A percentile compares a stretch with the other conserved stretches of the same genome.
Conservation (phyloP, 1,140 invertebrate genomes). For the Pachypeltis micranthus region DNA sequence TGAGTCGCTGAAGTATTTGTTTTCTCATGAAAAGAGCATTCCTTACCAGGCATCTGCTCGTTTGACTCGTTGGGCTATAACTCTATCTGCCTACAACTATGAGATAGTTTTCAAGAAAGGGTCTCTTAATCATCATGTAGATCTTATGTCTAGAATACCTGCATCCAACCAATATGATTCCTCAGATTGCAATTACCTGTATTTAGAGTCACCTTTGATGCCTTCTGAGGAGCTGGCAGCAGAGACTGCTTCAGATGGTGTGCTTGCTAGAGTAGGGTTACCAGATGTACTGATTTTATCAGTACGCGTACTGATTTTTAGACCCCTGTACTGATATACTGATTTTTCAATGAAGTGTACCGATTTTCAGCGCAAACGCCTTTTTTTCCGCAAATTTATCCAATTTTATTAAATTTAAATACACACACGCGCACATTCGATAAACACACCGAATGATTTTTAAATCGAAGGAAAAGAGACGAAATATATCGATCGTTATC, state of each 20-base stretch:
- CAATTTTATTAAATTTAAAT: no score
- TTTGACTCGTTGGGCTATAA: slow-evolving; percentile 19
- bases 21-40: slow-evolving; percentile 27
- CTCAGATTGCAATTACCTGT: not conserved
- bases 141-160: slow-evolving; percentile 11
- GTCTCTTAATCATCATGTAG: slow-evolving; percentile 14
- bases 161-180: not conserved
- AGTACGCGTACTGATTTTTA: no score
- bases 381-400: no score
- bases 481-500: no score
- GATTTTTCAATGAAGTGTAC: no score
- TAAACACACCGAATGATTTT: no score
- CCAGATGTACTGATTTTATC: no score
- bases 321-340: no score
- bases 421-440: no score
- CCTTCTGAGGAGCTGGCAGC: not conserved
- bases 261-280: not conserved
- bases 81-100: slow-evolving; percentile 24
- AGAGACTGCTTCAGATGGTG: not conserved
- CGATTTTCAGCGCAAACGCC: no score
- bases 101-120: slow-evolving; percentile 15
- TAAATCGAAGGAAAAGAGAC: no score
- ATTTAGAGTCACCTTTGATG: not conserved
- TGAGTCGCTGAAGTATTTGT: slow-evolving; percentile 30
- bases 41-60: slow-evolving; percentile 30